Evolutionary conservation across 2,113 vertebrate species (phyloP).

Genomic region (Gavialis gangeticus): DNA sequence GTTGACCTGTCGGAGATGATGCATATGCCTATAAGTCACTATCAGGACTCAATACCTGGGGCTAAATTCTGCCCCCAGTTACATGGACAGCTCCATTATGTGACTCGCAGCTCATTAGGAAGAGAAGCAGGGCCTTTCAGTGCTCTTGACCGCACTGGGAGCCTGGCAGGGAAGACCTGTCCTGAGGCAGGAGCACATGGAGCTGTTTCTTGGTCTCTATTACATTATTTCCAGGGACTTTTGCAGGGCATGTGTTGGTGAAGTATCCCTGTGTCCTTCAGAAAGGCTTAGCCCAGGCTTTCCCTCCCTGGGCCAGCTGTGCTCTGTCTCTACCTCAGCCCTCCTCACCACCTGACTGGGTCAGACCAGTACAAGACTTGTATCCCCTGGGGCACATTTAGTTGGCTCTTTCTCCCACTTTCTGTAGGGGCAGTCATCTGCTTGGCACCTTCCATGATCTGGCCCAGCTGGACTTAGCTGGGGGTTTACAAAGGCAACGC

Average conservation of each 20-base stretch:
- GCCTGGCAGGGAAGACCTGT: background rate
- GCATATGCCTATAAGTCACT: background rate
- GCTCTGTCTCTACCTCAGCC: background rate
- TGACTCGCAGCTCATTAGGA: background rate
- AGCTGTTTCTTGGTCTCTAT: background rate
- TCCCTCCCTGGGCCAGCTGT: background rate
- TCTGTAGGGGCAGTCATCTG: background rate
- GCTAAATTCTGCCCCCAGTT: background rate
- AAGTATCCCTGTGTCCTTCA: background rate
- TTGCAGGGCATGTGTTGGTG: background rate
- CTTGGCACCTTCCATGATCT: background rate
- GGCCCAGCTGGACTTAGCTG: background rate
- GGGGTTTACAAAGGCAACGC: background rate
- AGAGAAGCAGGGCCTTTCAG: background rate
- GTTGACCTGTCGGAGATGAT: background rate
- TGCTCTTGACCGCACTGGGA: background rate
- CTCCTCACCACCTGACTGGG: background rate
- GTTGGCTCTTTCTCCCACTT: background rate
- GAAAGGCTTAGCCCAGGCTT: background rate
- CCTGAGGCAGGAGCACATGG: background rate
- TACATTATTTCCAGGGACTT: background rate
- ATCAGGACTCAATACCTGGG: background rate
- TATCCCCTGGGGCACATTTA: background rate
- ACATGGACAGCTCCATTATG: background rate
- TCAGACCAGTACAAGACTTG: background rate